A percentile compares a stretch with the other conserved stretches of the same genome.
These are phyloP conservation scores for Cotesia chilonis DNA, from an alignment of 1,140 invertebrate species.

Conservation along the genomic window DNA sequence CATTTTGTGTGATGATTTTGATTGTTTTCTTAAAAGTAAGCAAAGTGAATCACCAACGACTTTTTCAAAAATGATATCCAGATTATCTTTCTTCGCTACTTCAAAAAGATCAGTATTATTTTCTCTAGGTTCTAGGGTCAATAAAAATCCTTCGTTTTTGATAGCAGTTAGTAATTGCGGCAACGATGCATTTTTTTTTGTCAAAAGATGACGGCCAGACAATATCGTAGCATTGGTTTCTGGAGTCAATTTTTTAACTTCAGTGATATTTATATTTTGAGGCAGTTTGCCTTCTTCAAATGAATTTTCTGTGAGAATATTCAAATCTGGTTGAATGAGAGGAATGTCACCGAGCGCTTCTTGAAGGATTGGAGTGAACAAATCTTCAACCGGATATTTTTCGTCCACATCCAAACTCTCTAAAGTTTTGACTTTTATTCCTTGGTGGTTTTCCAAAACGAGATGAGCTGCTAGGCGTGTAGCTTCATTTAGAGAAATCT, in stretches of 20 bases:
- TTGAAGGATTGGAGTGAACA: constrained; percentile 66
- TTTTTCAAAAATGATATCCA: constrained; percentile 54
- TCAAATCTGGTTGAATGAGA: constrained; percentile 70
- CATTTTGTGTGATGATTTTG: constrained; percentile 45
- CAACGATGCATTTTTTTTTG: constrained; percentile 41
- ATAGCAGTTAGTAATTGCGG: constrained; percentile 50
- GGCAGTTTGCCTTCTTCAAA: constrained; percentile 66
- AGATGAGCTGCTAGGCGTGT: constrained; percentile 74
- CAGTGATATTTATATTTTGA: constrained; percentile 64
- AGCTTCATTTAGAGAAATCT: constrained; percentile 58
- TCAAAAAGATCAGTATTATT: constrained; percentile 39
- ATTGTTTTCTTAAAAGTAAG: constrained; percentile 53
- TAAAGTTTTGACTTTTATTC: constrained; percentile 76
- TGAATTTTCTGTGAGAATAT: constrained; percentile 50
- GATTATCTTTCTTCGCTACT: constrained; percentile 40
- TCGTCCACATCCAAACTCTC: constrained; percentile 71
- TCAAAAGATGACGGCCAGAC: constrained; percentile 57
- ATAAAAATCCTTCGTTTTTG: constrained; percentile 63
- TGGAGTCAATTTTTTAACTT: constrained; percentile 69
- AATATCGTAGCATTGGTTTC: constrained; percentile 70
- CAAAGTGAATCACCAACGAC: constrained; percentile 46
- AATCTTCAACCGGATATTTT: constrained; percentile 56
- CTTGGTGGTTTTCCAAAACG: constrained; percentile 78
- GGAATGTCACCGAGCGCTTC: constrained; percentile 71
- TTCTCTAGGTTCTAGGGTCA: constrained; percentile 58